These are phyloP conservation scores for Oreohelix idahoensis DNA, from an alignment of 1,140 invertebrate species.

Conservation along the genomic window DNA sequence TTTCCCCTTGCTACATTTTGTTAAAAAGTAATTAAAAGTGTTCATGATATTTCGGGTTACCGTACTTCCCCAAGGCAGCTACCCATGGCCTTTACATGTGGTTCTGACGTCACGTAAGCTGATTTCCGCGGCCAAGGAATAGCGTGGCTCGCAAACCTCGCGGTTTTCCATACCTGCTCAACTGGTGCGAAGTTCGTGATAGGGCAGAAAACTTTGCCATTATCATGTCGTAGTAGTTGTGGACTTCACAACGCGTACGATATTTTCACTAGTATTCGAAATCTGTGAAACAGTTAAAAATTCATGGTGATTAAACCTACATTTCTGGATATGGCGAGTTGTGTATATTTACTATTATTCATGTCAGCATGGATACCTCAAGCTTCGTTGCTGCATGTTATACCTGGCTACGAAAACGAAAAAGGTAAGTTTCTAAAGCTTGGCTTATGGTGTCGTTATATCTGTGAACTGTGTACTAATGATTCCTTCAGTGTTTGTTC, in stretches of 20 bases:
- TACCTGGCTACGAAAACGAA: conserved; percentile 17
- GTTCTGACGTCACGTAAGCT: not conserved
- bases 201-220: not conserved
- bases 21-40: not conserved
- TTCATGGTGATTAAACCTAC: not conserved
- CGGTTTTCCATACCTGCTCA: not conserved
- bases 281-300: not conserved
- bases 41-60: not conserved
- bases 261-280: not conserved
- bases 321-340: not conserved
- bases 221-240: not conserved
- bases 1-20: not conserved
- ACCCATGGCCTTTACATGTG: not conserved
- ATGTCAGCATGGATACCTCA: not conserved
- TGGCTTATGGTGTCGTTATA: too few species aligned
- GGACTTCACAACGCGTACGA: not conserved
- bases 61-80: not conserved
- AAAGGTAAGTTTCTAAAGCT: not conserved
- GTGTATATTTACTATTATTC: conserved; percentile 2
- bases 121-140: not conserved
- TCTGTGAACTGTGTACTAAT: too few species aligned
- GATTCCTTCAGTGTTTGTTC: too few species aligned
- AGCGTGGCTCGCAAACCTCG: not conserved
- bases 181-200: not conserved
- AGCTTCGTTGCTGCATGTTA: not conserved